phyloP scores from a whole-genome alignment of 2,113 vertebrate genomes.

The Nymphicus hollandicus region DNA sequence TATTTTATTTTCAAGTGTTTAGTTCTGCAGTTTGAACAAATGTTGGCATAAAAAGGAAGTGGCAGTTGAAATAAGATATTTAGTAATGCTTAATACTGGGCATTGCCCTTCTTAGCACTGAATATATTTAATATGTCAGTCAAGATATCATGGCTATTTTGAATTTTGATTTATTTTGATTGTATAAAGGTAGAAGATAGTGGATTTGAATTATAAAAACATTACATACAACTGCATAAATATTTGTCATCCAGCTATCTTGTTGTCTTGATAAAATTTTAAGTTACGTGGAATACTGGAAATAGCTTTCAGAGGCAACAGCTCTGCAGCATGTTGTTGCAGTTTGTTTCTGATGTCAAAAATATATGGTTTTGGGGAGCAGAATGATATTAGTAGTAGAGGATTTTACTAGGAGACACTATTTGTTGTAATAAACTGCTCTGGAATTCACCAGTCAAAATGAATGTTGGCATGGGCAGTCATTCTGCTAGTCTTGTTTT shows the following conservation, averaged over 20 bases:
- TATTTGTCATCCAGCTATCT: background rate
- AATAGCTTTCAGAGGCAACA: background rate
- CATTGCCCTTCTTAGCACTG: background rate
- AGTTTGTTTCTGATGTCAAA: slow-evolving; percentile 53
- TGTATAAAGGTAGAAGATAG: background rate
- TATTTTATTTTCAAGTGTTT: background rate
- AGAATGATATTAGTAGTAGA: background rate
- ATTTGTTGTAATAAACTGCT: background rate
- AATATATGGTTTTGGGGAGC: background rate
- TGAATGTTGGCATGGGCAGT: background rate
- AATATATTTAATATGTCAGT: background rate
- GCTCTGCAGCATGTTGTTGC: background rate
- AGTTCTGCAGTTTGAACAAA: background rate
- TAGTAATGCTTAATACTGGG: background rate
- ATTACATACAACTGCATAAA: background rate
- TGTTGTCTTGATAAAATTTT: slow-evolving; percentile 15
- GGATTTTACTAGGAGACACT: background rate
- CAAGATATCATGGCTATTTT: background rate
- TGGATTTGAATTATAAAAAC: slow-evolving; percentile 3
- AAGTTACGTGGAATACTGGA: background rate
- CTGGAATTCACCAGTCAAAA: slow-evolving; percentile 3
- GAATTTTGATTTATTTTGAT: background rate
- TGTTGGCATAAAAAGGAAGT: background rate
- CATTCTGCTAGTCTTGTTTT: background rate
- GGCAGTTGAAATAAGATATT: background rate